Conservation (phyloP, 2,797 vertebrate genomes). For the Decapterus maruadsi region DNA sequence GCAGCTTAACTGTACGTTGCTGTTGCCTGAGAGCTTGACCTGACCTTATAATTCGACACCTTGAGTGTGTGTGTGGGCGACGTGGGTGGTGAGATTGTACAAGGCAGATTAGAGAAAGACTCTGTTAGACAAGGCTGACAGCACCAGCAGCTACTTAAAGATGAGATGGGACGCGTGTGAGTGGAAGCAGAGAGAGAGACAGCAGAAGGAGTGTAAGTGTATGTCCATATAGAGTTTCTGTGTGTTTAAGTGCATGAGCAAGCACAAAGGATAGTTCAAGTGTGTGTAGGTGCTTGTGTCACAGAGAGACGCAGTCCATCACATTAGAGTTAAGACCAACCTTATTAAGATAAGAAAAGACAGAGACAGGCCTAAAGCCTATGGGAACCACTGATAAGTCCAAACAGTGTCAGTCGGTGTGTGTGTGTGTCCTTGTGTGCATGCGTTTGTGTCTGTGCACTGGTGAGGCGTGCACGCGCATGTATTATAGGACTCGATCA, state of each 20-base stretch:
- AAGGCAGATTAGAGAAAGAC: conserved; percentile 35
- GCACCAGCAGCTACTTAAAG: conserved; percentile 33
- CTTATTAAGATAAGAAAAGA: conserved; percentile 78
- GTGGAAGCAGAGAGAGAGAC: neutral
- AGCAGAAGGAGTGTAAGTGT: neutral
- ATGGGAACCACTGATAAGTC: conserved; percentile 54
- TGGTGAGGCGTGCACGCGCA: neutral
- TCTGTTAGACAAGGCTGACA: conserved; percentile 37
- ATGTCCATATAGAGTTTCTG: conserved; percentile 7
- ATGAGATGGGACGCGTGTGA: neutral
- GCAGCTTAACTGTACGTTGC: too few relatives aligned
- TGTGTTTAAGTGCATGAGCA: conserved; percentile 3
- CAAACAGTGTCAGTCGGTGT: conserved; percentile 36
- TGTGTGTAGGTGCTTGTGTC: conserved; percentile 19
- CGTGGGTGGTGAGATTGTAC: conserved; percentile 43
- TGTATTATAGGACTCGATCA: conserved; percentile 13
- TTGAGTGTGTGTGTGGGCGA: conserved; percentile 47
- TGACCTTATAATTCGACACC: conserved; percentile 38
- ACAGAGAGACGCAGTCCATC: conserved; percentile 60
- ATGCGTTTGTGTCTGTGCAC: neutral
- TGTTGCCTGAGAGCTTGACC: conserved; percentile 15
- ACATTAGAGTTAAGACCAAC: conserved; percentile 62
- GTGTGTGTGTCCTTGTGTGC: neutral
- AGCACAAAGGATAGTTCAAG: neutral
- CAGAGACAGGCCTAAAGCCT: conserved; percentile 55